Conservation (phyloP, 2,888 invertebrate genomes). For the Julus scanicus region DNA sequence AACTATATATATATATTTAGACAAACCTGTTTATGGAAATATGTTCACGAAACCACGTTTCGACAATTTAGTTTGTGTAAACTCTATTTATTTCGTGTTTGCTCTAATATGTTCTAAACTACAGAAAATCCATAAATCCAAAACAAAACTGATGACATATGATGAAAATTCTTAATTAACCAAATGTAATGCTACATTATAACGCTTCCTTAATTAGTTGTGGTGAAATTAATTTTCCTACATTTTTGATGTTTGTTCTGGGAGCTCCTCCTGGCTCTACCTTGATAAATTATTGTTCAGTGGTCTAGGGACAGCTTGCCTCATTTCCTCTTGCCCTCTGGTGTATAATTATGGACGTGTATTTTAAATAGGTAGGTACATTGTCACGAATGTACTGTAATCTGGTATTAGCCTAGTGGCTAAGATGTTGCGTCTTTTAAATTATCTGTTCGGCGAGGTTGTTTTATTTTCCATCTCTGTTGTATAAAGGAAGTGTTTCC, state of each 20-base stretch:
- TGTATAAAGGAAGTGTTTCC: constrained; percentile 3
- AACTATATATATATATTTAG: too few species aligned
- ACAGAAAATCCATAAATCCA: too few species aligned
- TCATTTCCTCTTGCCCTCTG: not conserved
- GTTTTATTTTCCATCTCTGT: not conserved
- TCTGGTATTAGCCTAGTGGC: not conserved
- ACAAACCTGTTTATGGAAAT: too few species aligned
- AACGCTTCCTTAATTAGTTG: too few species aligned
- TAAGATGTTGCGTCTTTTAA: not conserved
- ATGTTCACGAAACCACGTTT: too few species aligned
- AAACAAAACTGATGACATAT: too few species aligned
- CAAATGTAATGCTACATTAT: too few species aligned
- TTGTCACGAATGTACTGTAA: not conserved
- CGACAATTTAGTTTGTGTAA: too few species aligned
- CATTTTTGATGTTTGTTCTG: not conserved
- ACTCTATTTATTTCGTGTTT: too few species aligned
- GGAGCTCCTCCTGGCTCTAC: not conserved
- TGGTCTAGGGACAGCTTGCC: not conserved
- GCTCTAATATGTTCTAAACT: too few species aligned
- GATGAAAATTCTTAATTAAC: too few species aligned
- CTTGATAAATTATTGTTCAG: not conserved
- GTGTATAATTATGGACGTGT: not conserved
- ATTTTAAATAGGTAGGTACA: not conserved
- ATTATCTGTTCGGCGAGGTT: not conserved
- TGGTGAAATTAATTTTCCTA: not conserved